Base-by-base conservation (phyloP, 37 sponge, comb jelly and placozoan species). In the Ianthella basta region DNA sequence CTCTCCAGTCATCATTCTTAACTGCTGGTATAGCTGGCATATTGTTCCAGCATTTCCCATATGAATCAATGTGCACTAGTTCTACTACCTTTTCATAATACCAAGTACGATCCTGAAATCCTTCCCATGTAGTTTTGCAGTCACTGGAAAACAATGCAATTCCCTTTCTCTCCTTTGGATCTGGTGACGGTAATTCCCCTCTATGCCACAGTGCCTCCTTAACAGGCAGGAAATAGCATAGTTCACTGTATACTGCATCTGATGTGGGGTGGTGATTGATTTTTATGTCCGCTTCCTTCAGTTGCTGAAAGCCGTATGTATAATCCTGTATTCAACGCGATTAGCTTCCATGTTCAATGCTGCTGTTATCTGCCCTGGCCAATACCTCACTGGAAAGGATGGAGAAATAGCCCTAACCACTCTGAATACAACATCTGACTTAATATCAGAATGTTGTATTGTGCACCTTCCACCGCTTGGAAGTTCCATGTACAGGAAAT, bases 41-140 rank as follows among this genome's bases (percentile, higher is more conserved):
- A 12, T 75, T 75, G 25, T 75, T 13, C 20, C 37, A 75, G 25
- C 78, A 75, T 50, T 50, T 18, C n/a, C 78, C 78, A 75, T 75
- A 75, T 19, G 78, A 75, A 41, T 75, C 78, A 19, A 75, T 36
- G 25, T 75, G 78, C 16, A 75, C 40, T 12, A 40, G 21, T 2
- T 36, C 40, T 50, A 75, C 40, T 1, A 75, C 0, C 40, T 75
- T 25, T 10, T 50, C 37, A 21, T 40, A 40, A 12, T 53, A 75
- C 6, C 40, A 24, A 53, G 32, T 75, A 14, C 78, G 15, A 50
- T 44, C 37, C 14, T 39, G 37, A 41, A 40, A 41, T 40, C n/a
- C 53, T 44, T 44, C 50, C 50, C 50, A 44, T 8, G 50, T 3
- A 10, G 50, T 44, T 8, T 8, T 44, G 25, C 78, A 75, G 16